phyloP scores from a whole-genome alignment of 2,797 vertebrate species.

The Urosaurus nigricauda region DNA sequence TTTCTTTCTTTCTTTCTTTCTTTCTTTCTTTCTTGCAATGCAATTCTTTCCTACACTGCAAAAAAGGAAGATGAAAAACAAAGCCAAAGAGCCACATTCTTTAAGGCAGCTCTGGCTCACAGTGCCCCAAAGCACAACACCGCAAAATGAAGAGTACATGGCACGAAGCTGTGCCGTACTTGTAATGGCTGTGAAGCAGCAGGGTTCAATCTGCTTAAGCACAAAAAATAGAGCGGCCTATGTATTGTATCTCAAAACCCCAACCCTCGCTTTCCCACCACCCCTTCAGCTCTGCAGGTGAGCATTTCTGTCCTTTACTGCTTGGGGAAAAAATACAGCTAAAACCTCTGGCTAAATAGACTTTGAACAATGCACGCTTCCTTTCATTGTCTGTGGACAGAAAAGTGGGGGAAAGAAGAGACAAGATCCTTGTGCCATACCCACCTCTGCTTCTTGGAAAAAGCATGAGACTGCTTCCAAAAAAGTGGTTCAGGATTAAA shows the following conservation, averaged over 20 bases:
- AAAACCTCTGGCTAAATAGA: constrained; percentile 13
- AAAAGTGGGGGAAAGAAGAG: not conserved
- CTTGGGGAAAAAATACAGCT: too few species aligned
- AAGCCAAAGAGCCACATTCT: not conserved
- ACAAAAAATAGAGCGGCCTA: not conserved
- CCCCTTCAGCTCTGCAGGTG: constrained; percentile 1
- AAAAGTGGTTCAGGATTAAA: not conserved
- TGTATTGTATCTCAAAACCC: not conserved
- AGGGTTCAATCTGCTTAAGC: not conserved
- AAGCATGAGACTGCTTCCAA: not conserved
- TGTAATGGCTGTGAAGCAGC: not conserved
- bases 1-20: too few species aligned
- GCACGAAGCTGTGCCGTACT: not conserved
- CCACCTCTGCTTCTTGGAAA: not conserved
- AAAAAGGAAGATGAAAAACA: not conserved
- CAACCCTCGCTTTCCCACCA: too few species aligned
- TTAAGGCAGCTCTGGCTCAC: not conserved
- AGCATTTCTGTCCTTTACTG: constrained; percentile 4
- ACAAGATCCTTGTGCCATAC: too few species aligned
- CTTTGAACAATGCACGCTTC: not conserved
- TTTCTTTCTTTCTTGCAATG: not conserved
- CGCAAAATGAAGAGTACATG: not conserved
- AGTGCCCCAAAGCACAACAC: not conserved
- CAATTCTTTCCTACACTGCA: not conserved
- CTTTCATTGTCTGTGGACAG: not conserved